Percentiles rank a stretch among this genome's conserved stretches.
Evolutionary conservation across 53 echinoderm and acorn worm genomes (phyloP).

Genomic region (Patiria pectinifera): DNA sequence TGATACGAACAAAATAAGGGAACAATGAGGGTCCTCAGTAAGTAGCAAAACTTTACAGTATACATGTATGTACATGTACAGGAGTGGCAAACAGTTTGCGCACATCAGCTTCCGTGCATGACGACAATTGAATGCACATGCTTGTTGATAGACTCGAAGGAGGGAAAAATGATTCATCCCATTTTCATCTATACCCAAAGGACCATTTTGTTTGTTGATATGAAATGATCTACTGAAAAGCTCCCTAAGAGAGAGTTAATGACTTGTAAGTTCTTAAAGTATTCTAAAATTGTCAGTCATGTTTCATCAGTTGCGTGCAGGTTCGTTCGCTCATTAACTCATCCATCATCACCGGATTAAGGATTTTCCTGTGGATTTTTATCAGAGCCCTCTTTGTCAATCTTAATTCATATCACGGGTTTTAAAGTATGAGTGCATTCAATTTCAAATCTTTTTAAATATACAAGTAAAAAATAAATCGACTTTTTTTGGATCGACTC

Average conservation of each 20-base stretch:
- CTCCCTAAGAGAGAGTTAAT: not conserved
- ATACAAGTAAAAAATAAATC: too few species aligned
- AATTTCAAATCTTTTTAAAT: not conserved
- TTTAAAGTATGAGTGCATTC: not conserved
- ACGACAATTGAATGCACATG: not conserved
- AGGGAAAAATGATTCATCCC: not conserved
- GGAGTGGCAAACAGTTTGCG: not conserved
- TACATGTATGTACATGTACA: too few species aligned
- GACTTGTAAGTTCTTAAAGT: not conserved
- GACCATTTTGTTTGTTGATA: not conserved
- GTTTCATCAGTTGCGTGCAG: not conserved
- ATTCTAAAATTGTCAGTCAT: not conserved
- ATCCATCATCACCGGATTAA: not conserved
- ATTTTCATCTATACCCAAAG: not conserved
- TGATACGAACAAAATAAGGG: too few species aligned
- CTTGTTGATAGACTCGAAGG: not conserved
- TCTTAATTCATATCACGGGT: too few species aligned
- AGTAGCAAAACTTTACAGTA: too few species aligned
- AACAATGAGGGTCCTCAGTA: too few species aligned
- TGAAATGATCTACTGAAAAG: not conserved
- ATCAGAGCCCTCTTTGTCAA: too few species aligned
- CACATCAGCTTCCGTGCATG: not conserved
- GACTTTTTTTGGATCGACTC: too few species aligned
- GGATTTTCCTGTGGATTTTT: too few species aligned
- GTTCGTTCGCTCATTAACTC: not conserved